Evolutionary conservation across 2,113 vertebrate species (phyloP).

Genomic region (Todiramphus saurophagus): DNA sequence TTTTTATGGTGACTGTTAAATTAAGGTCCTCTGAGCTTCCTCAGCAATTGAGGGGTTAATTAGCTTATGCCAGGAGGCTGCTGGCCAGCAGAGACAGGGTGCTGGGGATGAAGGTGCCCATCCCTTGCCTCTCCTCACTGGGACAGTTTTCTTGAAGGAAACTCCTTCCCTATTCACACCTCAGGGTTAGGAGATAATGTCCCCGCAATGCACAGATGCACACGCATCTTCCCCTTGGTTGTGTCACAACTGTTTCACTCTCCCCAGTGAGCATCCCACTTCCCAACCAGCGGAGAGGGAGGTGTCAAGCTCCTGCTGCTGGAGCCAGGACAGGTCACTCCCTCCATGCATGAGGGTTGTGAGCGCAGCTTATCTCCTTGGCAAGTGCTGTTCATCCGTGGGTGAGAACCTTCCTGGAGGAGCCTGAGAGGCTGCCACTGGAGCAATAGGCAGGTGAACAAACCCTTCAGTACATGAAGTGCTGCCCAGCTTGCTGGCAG

Average conservation of each 20-base stretch:
- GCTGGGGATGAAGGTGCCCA: background rate
- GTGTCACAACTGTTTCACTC: background rate
- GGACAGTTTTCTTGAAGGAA: background rate
- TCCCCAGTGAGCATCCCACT: background rate
- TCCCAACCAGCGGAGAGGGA: background rate
- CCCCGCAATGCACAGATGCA: background rate
- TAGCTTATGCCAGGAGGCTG: background rate
- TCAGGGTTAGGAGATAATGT: background rate
- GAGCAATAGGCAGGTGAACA: background rate
- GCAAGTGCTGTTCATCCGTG: fast-evolving
- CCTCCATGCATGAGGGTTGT: background rate
- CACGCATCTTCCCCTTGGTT: background rate
- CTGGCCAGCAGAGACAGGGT: background rate
- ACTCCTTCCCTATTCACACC: background rate
- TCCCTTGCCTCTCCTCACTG: background rate
- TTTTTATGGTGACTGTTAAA: constrained; percentile 21
- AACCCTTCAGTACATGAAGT: background rate
- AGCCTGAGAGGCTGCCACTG: background rate
- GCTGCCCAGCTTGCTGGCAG: background rate
- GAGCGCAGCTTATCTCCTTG: background rate
- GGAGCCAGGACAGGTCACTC: fast-evolving
- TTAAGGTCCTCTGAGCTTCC: constrained; percentile 29
- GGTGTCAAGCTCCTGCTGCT: fast-evolving
- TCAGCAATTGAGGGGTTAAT: constrained; percentile 37
- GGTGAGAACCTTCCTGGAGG: background rate